These are phyloP conservation scores for Oxyruncus cristatus DNA, from an alignment of 2,113 vertebrate species.

Conservation along the genomic window DNA sequence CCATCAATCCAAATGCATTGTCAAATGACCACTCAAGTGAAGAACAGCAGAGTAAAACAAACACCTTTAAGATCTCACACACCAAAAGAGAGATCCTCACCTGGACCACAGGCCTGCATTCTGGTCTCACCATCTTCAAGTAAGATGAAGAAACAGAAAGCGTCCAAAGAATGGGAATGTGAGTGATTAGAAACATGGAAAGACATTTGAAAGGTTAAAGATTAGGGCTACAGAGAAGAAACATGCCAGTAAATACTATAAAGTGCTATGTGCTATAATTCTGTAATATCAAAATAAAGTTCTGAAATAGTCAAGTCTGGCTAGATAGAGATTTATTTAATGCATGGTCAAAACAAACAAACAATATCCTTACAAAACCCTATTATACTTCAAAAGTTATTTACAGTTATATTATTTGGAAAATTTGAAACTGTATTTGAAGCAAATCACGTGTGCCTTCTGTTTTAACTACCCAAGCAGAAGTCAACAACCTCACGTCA, in stretches of 20 bases:
- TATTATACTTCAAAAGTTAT: not conserved
- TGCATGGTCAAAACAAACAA: not conserved
- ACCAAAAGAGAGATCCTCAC: not conserved
- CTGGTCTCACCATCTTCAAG: not conserved
- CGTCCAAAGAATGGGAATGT: not conserved
- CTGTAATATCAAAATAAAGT: not conserved
- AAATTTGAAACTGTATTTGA: not conserved
- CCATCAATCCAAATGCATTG: not conserved
- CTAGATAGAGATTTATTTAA: not conserved
- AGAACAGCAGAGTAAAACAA: not conserved
- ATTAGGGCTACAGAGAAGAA: not conserved
- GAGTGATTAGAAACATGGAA: not conserved
- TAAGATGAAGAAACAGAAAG: not conserved
- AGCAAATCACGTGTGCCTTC: not conserved
- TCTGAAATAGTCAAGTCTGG: not conserved
- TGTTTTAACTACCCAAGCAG: not conserved
- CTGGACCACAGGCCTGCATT: not conserved
- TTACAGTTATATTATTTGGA: not conserved
- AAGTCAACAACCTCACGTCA: not conserved
- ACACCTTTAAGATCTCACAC: not conserved
- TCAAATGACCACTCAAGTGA: not conserved
- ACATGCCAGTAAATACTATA: not conserved
- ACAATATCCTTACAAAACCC: not conserved
- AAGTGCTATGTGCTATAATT: not conserved
- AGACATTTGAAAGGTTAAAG: not conserved